Evolutionary conservation across 2,113 vertebrate species (phyloP).

Genomic region (Cyphomyrus discorhynchus): DNA sequence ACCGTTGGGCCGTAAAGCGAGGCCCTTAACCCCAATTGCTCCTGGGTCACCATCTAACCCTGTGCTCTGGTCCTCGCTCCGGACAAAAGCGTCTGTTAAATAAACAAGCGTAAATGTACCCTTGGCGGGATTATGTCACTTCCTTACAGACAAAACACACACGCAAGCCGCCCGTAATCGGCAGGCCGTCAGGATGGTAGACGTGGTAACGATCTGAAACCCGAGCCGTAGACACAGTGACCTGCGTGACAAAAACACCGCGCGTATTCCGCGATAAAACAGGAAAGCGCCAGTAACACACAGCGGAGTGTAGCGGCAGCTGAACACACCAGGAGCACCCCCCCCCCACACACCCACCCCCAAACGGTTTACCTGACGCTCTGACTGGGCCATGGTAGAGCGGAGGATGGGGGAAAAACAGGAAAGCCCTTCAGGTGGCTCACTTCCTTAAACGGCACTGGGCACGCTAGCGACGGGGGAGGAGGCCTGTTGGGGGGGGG

Average conservation of each 20-base stretch:
- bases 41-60: neutral
- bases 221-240: neutral
- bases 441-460: neutral
- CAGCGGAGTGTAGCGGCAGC: neutral
- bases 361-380: neutral
- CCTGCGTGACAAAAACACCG: neutral
- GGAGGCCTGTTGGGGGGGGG: neutral
- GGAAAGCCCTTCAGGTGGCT: neutral
- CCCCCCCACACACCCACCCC: neutral
- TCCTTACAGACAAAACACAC: neutral
- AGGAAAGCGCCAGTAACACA: neutral
- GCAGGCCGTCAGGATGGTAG: neutral
- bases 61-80: neutral
- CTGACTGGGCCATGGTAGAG: neutral
- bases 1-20: neutral
- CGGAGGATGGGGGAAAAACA: neutral
- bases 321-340: neutral
- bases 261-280: neutral
- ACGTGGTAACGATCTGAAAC: neutral
- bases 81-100: neutral
- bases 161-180: neutral
- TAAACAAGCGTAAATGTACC: neutral
- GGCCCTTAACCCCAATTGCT: neutral
- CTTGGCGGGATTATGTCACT: neutral
- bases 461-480: neutral